These are phyloP conservation scores for Dolichotis patagonum DNA, from an alignment of 2,113 vertebrate species.

Conservation along the genomic window DNA sequence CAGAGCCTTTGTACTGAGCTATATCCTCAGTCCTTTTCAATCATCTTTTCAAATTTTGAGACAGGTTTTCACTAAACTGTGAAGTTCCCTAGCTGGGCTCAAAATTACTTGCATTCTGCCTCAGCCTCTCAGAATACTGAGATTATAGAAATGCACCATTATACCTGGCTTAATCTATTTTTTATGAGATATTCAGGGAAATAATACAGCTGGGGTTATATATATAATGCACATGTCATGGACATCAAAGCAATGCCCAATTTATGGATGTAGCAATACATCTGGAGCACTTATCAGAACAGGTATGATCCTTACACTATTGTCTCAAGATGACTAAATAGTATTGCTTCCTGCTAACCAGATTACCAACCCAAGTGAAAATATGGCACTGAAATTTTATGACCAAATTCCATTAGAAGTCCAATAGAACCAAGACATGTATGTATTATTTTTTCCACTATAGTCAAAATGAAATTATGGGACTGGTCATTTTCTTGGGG, in stretches of 20 bases:
- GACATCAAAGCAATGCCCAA: background rate
- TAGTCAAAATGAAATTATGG: background rate
- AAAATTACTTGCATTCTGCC: background rate
- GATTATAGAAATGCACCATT: background rate
- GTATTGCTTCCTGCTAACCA: background rate
- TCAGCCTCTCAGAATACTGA: background rate
- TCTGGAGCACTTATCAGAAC: background rate
- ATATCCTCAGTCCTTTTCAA: background rate
- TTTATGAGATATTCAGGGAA: background rate
- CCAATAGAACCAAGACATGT: background rate
- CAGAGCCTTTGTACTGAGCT: background rate
- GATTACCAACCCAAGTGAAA: background rate
- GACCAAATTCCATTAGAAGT: background rate
- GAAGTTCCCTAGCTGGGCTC: background rate
- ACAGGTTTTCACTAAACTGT: background rate
- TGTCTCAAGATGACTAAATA: background rate
- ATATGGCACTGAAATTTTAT: background rate
- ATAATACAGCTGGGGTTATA: background rate
- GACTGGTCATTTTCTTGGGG: background rate
- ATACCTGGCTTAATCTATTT: background rate
- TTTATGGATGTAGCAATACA: background rate
- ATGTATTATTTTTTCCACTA: background rate
- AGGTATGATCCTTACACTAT: background rate
- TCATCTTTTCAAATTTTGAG: background rate
- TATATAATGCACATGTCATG: accelerated